Conservation (phyloP, 2,888 invertebrate species). For the Pristionchus arcanus region DNA sequence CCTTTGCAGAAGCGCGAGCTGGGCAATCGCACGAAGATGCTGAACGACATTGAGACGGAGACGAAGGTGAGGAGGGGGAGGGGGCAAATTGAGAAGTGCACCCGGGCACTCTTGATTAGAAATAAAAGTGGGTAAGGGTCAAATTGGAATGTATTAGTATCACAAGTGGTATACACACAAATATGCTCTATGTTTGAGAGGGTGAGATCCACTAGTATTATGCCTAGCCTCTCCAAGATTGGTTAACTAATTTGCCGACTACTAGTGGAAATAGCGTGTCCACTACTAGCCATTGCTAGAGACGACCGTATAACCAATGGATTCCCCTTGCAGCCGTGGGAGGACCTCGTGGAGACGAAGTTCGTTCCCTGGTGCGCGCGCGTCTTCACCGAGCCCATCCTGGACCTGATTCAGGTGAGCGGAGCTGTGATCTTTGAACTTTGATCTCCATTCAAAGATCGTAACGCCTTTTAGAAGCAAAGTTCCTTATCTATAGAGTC, state of each 20-base stretch:
- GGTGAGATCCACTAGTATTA: no score
- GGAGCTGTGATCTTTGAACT: background rate
- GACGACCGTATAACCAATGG: no score
- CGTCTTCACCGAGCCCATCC: conserved; percentile 74
- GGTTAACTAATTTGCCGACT: no score
- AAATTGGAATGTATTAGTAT: no score
- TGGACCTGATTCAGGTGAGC: conserved; percentile 63
- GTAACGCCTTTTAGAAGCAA: background rate
- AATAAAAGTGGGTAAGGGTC: no score
- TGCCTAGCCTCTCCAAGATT: no score
- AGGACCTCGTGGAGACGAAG: conserved; percentile 61
- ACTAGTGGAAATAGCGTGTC: no score
- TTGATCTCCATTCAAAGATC: background rate
- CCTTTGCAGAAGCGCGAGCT: conserved; percentile 18
- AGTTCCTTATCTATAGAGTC: no score
- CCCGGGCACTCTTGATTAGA: background rate
- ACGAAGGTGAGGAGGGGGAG: background rate
- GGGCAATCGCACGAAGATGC: conserved; percentile 10
- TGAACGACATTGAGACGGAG: background rate
- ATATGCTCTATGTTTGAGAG: no score
- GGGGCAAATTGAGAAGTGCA: background rate
- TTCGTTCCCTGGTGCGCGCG: conserved; percentile 78
- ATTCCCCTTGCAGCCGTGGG: background rate
- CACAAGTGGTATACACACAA: no score
- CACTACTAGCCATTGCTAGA: no score